Conservation (phyloP, 2,113 vertebrate species). For the Podocnemis expansa region DNA sequence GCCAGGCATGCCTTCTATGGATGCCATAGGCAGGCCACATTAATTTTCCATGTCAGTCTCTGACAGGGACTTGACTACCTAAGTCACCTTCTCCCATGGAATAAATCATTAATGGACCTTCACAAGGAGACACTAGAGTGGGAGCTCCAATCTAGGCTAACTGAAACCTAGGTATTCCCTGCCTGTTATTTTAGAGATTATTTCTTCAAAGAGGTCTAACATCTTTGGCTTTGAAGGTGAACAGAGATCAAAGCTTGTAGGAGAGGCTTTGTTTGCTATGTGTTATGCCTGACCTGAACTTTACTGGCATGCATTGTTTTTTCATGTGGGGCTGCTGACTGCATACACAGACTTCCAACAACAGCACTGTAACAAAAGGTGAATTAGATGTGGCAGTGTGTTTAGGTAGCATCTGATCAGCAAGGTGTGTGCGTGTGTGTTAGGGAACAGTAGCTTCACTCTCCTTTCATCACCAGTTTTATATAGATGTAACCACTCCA, state of each 20-base stretch:
- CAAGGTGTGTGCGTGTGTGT: not conserved
- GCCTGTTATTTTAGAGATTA: not conserved
- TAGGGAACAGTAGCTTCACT: not conserved
- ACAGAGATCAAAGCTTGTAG: not conserved
- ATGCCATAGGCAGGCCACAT: not conserved
- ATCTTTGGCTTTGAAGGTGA: not conserved
- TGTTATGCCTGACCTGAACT: not conserved
- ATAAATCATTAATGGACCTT: not conserved
- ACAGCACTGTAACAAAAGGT: not conserved
- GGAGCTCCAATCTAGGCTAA: not conserved
- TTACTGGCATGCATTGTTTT: not conserved
- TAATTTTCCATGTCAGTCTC: not conserved
- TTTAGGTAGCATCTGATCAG: not conserved
- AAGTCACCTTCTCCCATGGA: not conserved
- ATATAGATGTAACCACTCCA: too few relatives aligned
- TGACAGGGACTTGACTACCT: not conserved
- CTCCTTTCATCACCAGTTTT: too few relatives aligned
- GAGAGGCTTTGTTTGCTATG: not conserved
- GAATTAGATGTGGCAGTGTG: not conserved
- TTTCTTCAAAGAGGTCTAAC: not conserved
- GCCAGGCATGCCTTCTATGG: not conserved
- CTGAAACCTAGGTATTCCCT: not conserved
- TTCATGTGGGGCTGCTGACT: too few relatives aligned
- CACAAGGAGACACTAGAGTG: not conserved
- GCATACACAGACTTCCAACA: not conserved